A percentile compares a stretch with the other conserved stretches of the same genome.
phyloP scores from a whole-genome alignment of 2,888 invertebrate species.

The Clivina fossor region DNA sequence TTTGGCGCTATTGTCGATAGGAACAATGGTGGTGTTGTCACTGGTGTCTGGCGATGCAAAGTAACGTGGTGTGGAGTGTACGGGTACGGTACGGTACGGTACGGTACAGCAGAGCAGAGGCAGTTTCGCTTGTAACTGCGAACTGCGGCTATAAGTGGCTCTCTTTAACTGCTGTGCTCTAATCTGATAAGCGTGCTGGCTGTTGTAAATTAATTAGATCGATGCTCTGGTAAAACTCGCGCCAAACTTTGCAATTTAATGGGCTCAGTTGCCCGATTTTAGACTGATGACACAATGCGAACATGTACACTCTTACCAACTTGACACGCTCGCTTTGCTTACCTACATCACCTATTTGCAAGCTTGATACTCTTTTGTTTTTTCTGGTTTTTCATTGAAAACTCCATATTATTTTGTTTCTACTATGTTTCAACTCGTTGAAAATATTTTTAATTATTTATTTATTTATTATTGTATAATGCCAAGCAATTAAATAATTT shows the following conservation, averaged over 20 bases:
- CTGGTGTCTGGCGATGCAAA: not conserved
- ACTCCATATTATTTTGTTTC: no score
- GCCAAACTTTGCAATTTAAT: constrained; percentile 17
- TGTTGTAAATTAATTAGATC: constrained; percentile 28
- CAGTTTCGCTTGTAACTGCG: not conserved
- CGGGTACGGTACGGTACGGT: not conserved
- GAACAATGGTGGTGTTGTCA: constrained; percentile 1
- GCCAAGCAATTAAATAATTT: no score
- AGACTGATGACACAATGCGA: no score
- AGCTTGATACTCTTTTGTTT: no score
- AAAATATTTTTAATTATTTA: no score
- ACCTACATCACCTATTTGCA: no score
- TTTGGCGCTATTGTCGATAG: constrained; percentile 20
- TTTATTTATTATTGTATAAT: no score
- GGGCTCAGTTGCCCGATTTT: no score
- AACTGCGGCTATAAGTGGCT: not conserved
- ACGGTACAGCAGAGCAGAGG: constrained; percentile 2
- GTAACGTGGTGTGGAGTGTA: not conserved
- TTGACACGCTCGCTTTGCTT: no score
- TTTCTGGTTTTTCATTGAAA: no score
- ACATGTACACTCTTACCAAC: no score
- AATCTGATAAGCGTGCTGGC: constrained; percentile 27
- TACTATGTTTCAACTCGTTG: no score
- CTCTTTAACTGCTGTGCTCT: constrained; percentile 21
- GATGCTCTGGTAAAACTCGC: constrained; percentile 22